phyloP scores from a whole-genome alignment of 2,113 vertebrate genomes.

The Myrmecophaga tridactyla region DNA sequence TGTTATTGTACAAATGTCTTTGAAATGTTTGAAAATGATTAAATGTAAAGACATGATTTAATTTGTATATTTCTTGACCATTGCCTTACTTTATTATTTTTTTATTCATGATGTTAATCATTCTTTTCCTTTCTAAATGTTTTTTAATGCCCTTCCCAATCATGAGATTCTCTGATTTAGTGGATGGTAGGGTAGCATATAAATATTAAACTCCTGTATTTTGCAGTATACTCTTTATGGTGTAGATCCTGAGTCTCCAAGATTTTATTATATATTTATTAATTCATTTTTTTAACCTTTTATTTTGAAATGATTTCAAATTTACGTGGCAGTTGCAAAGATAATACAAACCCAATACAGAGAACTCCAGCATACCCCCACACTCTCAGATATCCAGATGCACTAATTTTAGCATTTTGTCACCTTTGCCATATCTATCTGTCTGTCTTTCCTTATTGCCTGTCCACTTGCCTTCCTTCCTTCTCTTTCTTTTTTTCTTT shows the following conservation, averaged over 20 bases:
- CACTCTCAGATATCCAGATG: too few species aligned
- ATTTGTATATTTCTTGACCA: not conserved
- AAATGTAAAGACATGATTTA: not conserved
- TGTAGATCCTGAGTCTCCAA: not conserved
- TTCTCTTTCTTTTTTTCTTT: too few species aligned
- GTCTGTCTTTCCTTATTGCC: too few species aligned
- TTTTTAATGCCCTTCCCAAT: not conserved
- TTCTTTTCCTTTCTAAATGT: not conserved
- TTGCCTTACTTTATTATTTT: not conserved
- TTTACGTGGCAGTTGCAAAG: too few species aligned
- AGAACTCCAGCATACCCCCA: too few species aligned
- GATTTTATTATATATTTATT: not conserved
- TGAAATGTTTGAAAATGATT: constrained; percentile 5
- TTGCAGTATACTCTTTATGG: not conserved
- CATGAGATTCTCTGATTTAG: not conserved
- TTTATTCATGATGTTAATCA: constrained; percentile 22
- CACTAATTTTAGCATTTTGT: too few species aligned
- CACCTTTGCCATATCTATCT: too few species aligned
- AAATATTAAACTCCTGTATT: not conserved
- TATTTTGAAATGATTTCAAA: too few species aligned
- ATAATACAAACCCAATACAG: too few species aligned
- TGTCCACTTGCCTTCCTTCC: too few species aligned
- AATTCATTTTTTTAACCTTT: not conserved
- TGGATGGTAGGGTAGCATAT: not conserved
- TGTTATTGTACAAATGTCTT: not conserved